These are phyloP conservation scores for Bothrops jararaca DNA, from an alignment of 2,113 vertebrate species.

Conservation along the genomic window DNA sequence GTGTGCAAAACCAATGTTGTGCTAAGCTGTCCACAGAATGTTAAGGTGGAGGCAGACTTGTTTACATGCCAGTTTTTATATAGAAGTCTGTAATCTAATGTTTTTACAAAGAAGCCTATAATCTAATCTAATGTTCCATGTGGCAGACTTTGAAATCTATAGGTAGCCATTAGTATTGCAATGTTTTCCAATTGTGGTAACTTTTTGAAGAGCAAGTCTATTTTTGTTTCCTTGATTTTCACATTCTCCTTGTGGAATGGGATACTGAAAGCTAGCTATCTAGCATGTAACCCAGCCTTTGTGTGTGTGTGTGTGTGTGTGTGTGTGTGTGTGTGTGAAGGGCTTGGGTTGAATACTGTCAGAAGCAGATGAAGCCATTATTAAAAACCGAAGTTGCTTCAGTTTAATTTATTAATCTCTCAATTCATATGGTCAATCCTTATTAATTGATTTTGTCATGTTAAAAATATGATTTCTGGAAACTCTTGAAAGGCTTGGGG, in stretches of 20 bases:
- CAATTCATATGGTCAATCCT: background rate
- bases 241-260: background rate
- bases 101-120: background rate
- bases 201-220: background rate
- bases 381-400: background rate
- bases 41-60: background rate
- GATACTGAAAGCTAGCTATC: background rate
- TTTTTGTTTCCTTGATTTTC: slow-evolving; percentile 8
- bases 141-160: slow-evolving; percentile 5
- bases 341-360: background rate
- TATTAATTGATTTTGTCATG: background rate
- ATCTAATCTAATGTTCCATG: background rate
- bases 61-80: background rate
- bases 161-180: slow-evolving; percentile 10
- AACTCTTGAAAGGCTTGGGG: background rate
- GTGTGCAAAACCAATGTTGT: slow-evolving; percentile 34
- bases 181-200: slow-evolving; percentile 3
- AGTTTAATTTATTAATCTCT: background rate
- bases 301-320: no score
- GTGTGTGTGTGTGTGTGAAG: background rate
- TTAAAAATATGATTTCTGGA: background rate
- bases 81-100: slow-evolving; percentile 9
- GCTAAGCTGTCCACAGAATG: background rate
- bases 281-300: background rate
- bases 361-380: background rate